Evolutionary conservation across 37 sponge, comb jelly and placozoan species (phyloP).

Genomic region (Spongia lamella): DNA sequence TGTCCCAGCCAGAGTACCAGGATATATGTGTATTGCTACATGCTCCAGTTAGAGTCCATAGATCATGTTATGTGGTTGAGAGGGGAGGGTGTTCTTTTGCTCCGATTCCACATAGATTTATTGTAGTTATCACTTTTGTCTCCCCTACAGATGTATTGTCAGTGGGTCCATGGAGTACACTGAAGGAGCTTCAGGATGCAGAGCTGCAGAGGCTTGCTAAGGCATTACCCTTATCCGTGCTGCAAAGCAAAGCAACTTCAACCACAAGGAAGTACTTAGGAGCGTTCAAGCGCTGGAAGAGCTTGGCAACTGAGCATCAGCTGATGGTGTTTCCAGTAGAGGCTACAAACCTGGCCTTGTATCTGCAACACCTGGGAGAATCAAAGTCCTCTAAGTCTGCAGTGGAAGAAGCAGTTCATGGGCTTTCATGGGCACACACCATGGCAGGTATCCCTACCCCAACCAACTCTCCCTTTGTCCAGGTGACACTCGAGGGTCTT

Average conservation of each 20-base stretch:
- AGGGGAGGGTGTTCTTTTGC: too few relatives aligned
- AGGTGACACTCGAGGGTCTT: slow-evolving; percentile 15
- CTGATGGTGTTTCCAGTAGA: slow-evolving; percentile 4
- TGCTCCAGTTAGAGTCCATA: too few relatives aligned
- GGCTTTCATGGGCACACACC: slow-evolving; percentile 6
- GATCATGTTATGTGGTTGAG: too few relatives aligned
- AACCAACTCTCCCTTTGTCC: too few relatives aligned
- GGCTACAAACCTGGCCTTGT: slow-evolving; percentile 22
- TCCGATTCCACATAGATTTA: too few relatives aligned
- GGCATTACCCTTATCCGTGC: slow-evolving; percentile 20
- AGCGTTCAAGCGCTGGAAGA: slow-evolving; percentile 37
- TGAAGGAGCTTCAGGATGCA: slow-evolving; percentile 18
- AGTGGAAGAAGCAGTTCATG: slow-evolving; percentile 31
- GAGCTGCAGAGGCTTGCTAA: slow-evolving; percentile 32
- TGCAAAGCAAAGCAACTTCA: slow-evolving; percentile 13
- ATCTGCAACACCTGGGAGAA: slow-evolving; percentile 17
- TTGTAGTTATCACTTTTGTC: too few relatives aligned
- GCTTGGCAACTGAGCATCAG: slow-evolving; percentile 22
- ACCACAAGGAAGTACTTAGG: slow-evolving; percentile 37
- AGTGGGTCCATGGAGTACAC: slow-evolving; percentile 1
- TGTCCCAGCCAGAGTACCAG: too few relatives aligned
- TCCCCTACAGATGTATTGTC: slow-evolving; percentile 23
- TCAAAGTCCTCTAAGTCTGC: slow-evolving; percentile 7
- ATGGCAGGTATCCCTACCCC: too few relatives aligned
- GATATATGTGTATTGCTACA: too few relatives aligned